Conservation (phyloP, 2,797 vertebrate genomes). For the Numenius phaeopus region DNA sequence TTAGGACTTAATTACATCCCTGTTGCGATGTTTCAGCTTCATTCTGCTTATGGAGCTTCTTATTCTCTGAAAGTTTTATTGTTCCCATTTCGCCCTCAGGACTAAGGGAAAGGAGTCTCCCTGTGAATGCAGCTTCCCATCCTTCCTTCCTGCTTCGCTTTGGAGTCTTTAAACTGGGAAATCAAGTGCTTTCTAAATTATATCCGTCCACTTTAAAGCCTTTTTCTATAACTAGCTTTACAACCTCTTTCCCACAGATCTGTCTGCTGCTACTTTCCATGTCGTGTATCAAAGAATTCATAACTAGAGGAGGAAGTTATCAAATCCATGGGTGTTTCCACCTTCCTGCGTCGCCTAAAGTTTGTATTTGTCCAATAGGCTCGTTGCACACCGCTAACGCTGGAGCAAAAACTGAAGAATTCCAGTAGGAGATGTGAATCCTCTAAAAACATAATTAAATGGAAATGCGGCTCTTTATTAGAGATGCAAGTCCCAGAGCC, state of each 20-base stretch:
- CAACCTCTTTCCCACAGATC: not conserved
- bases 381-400: rapidly evolving
- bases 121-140: not conserved
- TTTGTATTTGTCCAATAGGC: not conserved
- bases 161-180: not conserved
- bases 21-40: not conserved
- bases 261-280: not conserved
- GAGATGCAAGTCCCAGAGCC: not conserved
- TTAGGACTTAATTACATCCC: not conserved
- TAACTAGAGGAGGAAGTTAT: not conserved
- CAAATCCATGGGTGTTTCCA: not conserved
- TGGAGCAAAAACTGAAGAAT: not conserved
- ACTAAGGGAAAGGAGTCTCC: not conserved
- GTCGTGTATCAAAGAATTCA: not conserved
- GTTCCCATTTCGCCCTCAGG: not conserved
- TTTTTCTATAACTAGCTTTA: not conserved
- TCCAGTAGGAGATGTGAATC: not conserved
- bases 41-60: not conserved
- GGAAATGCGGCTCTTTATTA: not conserved
- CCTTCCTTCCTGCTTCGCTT: not conserved
- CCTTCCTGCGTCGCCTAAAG: not conserved
- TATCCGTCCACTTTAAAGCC: not conserved
- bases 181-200: not conserved
- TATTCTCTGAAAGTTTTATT: not conserved
- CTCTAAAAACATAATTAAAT: not conserved